Conservation (phyloP, 1,140 invertebrate species). For the Drosophila leontia region DNA sequence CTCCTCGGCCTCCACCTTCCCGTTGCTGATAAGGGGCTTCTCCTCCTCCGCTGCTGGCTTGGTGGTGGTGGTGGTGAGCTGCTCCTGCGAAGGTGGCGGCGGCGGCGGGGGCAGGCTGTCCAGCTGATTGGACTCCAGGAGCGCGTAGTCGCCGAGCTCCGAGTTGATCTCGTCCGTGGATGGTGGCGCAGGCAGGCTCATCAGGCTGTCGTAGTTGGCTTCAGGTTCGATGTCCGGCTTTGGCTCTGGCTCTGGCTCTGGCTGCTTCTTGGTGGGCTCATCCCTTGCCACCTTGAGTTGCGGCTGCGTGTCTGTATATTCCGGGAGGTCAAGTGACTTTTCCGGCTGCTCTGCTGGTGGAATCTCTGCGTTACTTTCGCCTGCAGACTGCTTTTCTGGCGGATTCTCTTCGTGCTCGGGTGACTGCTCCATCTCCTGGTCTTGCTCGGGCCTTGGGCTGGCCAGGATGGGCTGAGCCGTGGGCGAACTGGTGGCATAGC, state of each 20-base stretch:
- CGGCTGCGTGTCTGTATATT: background rate
- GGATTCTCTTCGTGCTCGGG: background rate
- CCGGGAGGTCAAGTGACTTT: background rate
- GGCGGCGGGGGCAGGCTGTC: slow-evolving; percentile 83
- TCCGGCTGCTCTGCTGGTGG: background rate
- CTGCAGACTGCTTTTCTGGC: background rate
- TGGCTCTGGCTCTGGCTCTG: background rate
- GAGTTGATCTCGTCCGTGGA: slow-evolving; percentile 79
- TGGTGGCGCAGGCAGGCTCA: slow-evolving; percentile 82
- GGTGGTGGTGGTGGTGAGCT: background rate
- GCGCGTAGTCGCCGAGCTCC: slow-evolving; percentile 72
- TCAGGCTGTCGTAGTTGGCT: slow-evolving; percentile 75
- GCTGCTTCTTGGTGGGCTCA: slow-evolving; percentile 82
- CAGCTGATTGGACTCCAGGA: slow-evolving; percentile 77
- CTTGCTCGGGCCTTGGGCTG: slow-evolving; percentile 5
- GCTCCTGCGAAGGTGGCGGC: slow-evolving; percentile 48
- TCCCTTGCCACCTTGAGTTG: background rate
- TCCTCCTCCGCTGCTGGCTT: slow-evolving; percentile 16
- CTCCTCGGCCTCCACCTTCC: slow-evolving; percentile 40
- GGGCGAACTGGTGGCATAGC: slow-evolving; percentile 86
- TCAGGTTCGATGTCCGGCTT: slow-evolving; percentile 27
- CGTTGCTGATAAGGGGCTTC: slow-evolving; percentile 7
- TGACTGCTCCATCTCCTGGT: slow-evolving; percentile 15
- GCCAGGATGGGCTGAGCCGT: slow-evolving; percentile 45
- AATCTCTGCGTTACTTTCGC: background rate